A percentile compares a stretch with the other conserved stretches of the same genome.
Conservation (phyloP, 2,888 invertebrate genomes). For the Matsumyia berberina region DNA sequence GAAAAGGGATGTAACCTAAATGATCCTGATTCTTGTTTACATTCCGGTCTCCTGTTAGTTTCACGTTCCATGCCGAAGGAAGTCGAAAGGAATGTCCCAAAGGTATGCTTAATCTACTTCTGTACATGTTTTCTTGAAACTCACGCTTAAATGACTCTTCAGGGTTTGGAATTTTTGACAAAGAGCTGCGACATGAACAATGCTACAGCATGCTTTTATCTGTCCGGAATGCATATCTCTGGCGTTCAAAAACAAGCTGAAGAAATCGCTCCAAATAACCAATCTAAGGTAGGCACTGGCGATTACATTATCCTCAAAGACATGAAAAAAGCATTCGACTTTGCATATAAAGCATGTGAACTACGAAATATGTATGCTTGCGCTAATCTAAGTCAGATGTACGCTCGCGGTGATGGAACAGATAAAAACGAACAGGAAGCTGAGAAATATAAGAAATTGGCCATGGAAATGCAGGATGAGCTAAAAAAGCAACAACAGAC, state of each 20-base stretch:
- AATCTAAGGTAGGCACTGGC: conserved; percentile 79
- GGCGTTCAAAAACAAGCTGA: conserved; percentile 88
- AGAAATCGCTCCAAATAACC: conserved; percentile 41
- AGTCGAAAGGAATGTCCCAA: conserved; percentile 86
- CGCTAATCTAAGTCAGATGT: conserved; percentile 95
- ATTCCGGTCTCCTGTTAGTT: conserved; percentile 89
- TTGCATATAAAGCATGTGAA: conserved; percentile 92
- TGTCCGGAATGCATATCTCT: conserved; percentile 91
- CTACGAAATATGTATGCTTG: conserved; percentile 94
- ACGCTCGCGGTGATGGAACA: conserved; percentile 92
- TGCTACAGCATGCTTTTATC: conserved; percentile 91
- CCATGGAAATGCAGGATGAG: conserved; percentile 89
- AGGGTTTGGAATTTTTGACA: conserved; percentile 87
- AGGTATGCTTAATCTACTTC: conserved; percentile 82
- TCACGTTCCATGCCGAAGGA: conserved; percentile 86
- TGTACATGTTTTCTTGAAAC: background rate
- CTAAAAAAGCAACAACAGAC: conserved; percentile 85
- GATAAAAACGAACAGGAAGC: conserved; percentile 89
- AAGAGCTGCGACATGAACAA: conserved; percentile 87
- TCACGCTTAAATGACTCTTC: conserved; percentile 50
- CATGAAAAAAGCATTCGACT: conserved; percentile 91
- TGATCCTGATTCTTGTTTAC: conserved; percentile 89
- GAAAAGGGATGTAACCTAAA: conserved; percentile 91
- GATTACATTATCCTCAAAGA: conserved; percentile 88
- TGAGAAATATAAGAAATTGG: conserved; percentile 89